phyloP scores from a whole-genome alignment of 2,797 vertebrate species.

The Sylvilagus floridanus region DNA sequence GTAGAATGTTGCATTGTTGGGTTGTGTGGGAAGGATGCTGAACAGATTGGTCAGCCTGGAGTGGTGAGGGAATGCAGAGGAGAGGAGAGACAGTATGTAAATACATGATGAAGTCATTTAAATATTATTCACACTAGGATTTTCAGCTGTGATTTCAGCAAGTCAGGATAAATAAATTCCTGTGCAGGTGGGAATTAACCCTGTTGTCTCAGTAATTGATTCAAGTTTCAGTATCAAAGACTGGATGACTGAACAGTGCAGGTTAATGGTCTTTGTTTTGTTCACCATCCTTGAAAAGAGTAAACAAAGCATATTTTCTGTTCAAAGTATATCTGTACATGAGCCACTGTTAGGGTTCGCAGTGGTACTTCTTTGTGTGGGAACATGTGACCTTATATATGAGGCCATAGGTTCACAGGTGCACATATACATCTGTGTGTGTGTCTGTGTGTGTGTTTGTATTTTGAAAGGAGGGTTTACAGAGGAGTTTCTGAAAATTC shows the following conservation, averaged over 20 bases:
- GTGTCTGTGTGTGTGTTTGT: not conserved
- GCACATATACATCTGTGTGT: not conserved
- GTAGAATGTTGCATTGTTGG: not conserved
- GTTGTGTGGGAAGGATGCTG: not conserved
- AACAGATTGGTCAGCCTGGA: not conserved
- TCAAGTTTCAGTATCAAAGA: slow-evolving; percentile 42
- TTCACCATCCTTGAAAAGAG: slow-evolving; percentile 44
- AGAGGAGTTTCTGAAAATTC: not conserved
- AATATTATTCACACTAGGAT: slow-evolving; percentile 23
- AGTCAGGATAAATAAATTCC: not conserved
- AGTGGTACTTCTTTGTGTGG: not conserved
- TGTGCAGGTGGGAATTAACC: slow-evolving; percentile 19
- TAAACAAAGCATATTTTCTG: not conserved
- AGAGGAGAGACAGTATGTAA: not conserved
- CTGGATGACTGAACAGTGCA: not conserved
- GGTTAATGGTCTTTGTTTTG: slow-evolving; percentile 43
- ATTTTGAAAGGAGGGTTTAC: slow-evolving; percentile 7
- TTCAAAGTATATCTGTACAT: not conserved
- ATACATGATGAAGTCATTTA: not conserved
- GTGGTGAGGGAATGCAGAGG: not conserved
- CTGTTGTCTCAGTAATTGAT: slow-evolving; percentile 31
- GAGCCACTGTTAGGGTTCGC: not conserved
- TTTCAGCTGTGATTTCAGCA: slow-evolving; percentile 46
- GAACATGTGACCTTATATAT: not conserved
- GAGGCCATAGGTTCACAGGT: not conserved